Evolutionary conservation across 1,140 invertebrate genomes (phyloP), one percentile per base, ranked within the genome.

Genomic region (Triops cancriformis): DNA sequence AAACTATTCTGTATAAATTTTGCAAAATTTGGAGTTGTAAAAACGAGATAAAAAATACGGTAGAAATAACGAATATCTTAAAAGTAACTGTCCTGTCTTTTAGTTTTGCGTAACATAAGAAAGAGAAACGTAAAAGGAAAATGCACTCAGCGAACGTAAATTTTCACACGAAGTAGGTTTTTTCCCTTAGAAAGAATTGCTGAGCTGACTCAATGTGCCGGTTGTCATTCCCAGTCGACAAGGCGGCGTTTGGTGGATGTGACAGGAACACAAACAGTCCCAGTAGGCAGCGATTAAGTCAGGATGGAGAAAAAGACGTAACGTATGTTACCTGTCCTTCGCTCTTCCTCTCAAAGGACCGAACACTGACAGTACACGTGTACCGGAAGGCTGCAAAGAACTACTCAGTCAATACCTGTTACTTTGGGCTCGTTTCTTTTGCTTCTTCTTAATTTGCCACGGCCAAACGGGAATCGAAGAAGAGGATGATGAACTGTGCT

Each of bases 251-350:
- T 37, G 31, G 51, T 64, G 14, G 51, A 64, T 64, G 51, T 64
- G 51, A 64, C 51, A 64, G 18, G 51, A 64, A n/a, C 51, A 64
- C 51, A 64, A 64, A 64, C 51, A 64, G 51, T 64, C 51, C 51
- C 51, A 64, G 51, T 64, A 18, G 51, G 51, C 51, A 64, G 51
- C 51, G 51, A 3, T 14, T 64, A 64, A 23, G 51, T 64, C 23
- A 64, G 51, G 51, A 23, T 6, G 51, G 23, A 23, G 14, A 6
- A 14, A 7, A 23, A 64, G 51, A 64, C 23, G 51, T 9, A 64
- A 64, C 51, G 51, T 64, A 64, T 64, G 51, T 64, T 37, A 23
- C 51, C 51, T 64, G 51, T 64, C 51, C 31, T 7, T 37, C 7
- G 7, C 31, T 37, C 7, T 4, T 37, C 31, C 31, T 12, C 51